These are phyloP conservation scores for Eurois occulta DNA, from an alignment of 2,888 invertebrate species.

Conservation along the genomic window DNA sequence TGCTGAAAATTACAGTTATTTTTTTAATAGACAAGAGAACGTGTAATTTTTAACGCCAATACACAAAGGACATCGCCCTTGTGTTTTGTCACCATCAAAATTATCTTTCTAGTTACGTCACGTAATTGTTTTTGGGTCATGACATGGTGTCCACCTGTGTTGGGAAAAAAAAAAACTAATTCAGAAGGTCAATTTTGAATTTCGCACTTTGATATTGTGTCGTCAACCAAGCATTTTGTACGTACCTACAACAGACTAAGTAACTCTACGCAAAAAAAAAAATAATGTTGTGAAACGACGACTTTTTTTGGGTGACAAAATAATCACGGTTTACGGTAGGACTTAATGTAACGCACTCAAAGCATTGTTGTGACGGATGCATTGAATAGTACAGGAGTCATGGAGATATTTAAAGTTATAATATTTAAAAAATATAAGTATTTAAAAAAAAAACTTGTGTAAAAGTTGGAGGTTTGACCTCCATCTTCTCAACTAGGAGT, in stretches of 20 bases:
- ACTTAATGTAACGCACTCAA: neutral
- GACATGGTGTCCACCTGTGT: constrained; percentile 50
- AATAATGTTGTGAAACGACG: neutral
- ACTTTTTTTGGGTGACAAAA: neutral
- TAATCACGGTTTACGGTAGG: neutral
- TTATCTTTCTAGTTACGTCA: constrained; percentile 55
- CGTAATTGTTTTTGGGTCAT: constrained; percentile 65
- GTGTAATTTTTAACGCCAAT: constrained; percentile 36
- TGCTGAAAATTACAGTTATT: constrained; percentile 7
- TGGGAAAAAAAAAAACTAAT: rapidly evolving
- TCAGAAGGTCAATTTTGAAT: constrained; percentile 32
- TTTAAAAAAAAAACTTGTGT: too few species aligned
- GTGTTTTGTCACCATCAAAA: constrained; percentile 45
- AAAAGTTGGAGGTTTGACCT: too few species aligned
- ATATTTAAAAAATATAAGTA: neutral
- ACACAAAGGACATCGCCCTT: constrained; percentile 44
- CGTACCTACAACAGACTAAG: neutral
- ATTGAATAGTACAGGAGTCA: too few species aligned
- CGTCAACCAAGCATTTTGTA: neutral
- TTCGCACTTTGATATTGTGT: neutral
- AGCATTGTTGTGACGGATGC: neutral
- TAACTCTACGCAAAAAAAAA: neutral
- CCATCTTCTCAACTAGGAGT: too few species aligned
- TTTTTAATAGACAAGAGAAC: constrained; percentile 4
- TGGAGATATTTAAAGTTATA: neutral